phyloP scores from a whole-genome alignment of 2,797 vertebrate species.

The Artibeus lituratus region DNA sequence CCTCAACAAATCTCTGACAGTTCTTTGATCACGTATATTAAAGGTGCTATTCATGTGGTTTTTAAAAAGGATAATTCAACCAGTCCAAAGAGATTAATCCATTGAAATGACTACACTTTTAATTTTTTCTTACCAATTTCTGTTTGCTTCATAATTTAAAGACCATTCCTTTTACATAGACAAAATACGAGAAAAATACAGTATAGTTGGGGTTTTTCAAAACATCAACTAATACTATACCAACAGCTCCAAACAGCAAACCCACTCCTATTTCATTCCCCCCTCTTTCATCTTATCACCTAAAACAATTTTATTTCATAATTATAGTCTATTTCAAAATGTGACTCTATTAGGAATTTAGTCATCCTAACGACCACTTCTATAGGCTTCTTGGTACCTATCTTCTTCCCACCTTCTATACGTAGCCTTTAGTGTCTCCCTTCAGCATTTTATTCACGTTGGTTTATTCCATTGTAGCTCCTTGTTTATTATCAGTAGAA shows the following conservation, averaged over 20 bases:
- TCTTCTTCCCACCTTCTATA: not conserved
- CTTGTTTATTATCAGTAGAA: not conserved
- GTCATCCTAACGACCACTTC: not conserved
- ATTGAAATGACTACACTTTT: not conserved
- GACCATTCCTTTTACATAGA: not conserved
- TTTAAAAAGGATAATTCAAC: not conserved
- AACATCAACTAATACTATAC: not conserved
- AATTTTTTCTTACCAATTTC: not conserved
- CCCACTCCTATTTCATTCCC: not conserved
- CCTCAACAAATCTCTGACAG: not conserved
- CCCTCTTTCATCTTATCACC: not conserved
- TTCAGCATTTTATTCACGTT: not conserved
- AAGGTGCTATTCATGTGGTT: not conserved
- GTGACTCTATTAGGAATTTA: not conserved
- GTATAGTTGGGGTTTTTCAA: not conserved
- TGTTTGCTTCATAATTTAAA: not conserved
- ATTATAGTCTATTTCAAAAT: not conserved
- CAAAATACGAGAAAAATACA: not conserved
- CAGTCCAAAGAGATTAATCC: not conserved
- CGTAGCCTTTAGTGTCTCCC: not conserved
- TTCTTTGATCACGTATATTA: not conserved
- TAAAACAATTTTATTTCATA: not conserved
- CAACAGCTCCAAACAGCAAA: not conserved
- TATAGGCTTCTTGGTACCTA: not conserved
- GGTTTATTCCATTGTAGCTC: not conserved